Base-by-base conservation (phyloP, 2,797 vertebrate species). In the Sylvia borin region DNA sequence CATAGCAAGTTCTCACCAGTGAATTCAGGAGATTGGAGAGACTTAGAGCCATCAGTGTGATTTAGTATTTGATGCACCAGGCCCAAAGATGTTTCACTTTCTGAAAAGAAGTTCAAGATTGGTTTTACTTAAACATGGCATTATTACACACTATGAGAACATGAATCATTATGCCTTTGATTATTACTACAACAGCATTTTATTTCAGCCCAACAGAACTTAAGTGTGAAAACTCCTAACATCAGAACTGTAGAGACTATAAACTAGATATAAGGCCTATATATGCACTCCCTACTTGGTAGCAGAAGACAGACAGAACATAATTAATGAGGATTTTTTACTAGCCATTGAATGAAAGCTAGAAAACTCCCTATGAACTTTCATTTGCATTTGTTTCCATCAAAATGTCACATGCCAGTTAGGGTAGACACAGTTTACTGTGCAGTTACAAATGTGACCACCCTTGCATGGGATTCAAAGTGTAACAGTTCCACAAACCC, bases 21-120 rank as follows among this genome's bases (percentile, higher is more conserved):
- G 70, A 92, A 81, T 95, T 96, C 93, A 7, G 92, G 88, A 92
- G 95, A 90, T 42, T 93, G 92, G 76, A 94, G 92, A 95, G 90
- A 93, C 88, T 95, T 94, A 93, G 83, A 97, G 74, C 67, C 94
- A 95, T 81, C 93, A 90, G 88, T 92, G 93, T 94, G 79, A 91
- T 93, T 95, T 86, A 97, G 90, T 81, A 94, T 94, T 90, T 88
- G 93, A 93, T 77, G 87, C 87, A 92, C 62, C 85, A 93, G 92
- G 73, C 95, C 92, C 95, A 93, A 88, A 92, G 92, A 92, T 84
- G 92, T 94, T 85, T 94, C 88, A 90, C 90, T 93, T 93, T 94
- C 96, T 96, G 94, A 78, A 97, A 95, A 94, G 95, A 96, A 95
- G 93, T 92, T 96, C 82, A 72, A 95, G 82, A 94, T 84, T 40